Conservation (phyloP, 2,888 invertebrate species). For the Pseudococcus viburni region DNA sequence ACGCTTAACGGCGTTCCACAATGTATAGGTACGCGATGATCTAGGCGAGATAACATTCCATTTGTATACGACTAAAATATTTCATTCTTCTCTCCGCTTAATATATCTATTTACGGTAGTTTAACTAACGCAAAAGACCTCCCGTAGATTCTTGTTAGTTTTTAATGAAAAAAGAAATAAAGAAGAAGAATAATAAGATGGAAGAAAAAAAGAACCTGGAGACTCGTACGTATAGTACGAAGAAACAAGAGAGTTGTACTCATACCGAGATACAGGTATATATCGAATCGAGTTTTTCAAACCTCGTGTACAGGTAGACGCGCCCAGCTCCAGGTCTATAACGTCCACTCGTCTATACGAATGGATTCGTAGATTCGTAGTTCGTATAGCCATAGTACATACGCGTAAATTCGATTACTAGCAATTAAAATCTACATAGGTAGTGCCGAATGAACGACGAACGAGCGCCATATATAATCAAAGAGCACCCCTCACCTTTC, state of each 20-base stretch:
- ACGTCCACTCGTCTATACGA: no score
- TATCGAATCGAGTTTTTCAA: no score
- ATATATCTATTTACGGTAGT: conserved; percentile 61
- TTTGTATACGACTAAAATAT: conserved; percentile 53
- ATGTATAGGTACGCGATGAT: conserved; percentile 29
- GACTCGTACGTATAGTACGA: background rate
- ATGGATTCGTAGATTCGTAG: no score
- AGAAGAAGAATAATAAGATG: background rate
- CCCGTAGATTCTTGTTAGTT: conserved; percentile 62
- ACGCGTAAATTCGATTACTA: conserved; percentile 43
- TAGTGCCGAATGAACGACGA: background rate
- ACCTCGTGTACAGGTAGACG: background rate
- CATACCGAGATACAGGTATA: no score
- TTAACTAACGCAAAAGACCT: conserved; percentile 61
- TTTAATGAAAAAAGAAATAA: conserved; percentile 41
- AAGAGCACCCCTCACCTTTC: background rate
- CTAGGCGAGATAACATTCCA: conserved; percentile 45
- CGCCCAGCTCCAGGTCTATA: background rate
- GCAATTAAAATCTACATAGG: conserved; percentile 11
- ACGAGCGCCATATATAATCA: conserved; percentile 16
- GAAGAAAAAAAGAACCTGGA: background rate
- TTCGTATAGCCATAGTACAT: background rate
- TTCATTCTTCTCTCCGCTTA: conserved; percentile 40
- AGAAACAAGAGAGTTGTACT: no score
- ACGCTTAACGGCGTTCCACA: conserved; percentile 57